These are phyloP conservation scores for Kryptopterus vitreolus DNA, from an alignment of 2,797 vertebrate genomes.

Conservation along the genomic window DNA sequence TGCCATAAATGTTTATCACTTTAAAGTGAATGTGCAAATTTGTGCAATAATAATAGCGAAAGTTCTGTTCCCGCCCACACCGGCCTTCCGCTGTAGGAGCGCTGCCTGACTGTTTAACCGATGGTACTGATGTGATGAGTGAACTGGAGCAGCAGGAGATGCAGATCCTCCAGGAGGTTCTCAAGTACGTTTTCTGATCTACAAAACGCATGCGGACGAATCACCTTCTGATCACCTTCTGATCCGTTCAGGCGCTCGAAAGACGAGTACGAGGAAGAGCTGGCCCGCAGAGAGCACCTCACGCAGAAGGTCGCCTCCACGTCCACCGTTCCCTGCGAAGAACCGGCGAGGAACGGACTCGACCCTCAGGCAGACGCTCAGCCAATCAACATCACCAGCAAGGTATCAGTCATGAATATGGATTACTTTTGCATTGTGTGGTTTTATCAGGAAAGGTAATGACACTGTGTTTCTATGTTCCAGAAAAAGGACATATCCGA, in stretches of 20 bases:
- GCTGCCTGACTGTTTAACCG: conserved; percentile 92
- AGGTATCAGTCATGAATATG: conserved; percentile 51
- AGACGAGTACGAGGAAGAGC: conserved; percentile 91
- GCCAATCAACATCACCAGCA: conserved; percentile 48
- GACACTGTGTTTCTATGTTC: conserved; percentile 15
- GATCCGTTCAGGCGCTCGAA: conserved; percentile 83
- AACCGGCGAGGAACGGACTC: conserved; percentile 46
- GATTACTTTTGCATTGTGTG: not conserved
- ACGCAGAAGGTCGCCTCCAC: conserved; percentile 66
- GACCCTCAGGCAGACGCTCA: conserved; percentile 49
- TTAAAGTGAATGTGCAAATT: too few species aligned
- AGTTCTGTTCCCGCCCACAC: too few species aligned
- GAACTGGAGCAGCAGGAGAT: conserved; percentile 94
- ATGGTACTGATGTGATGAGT: conserved; percentile 87
- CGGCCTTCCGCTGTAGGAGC: conserved; percentile 74
- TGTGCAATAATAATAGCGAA: too few species aligned
- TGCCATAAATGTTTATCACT: too few species aligned
- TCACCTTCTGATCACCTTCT: conserved; percentile 3
- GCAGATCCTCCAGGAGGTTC: conserved; percentile 92
- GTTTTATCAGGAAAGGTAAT: not conserved
- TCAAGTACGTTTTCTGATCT: conserved; percentile 76
- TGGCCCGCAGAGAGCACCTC: conserved; percentile 66
- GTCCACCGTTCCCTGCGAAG: conserved; percentile 63
- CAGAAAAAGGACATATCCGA: conserved; percentile 47
- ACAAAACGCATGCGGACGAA: too few species aligned